Percentiles rank a stretch among this genome's conserved stretches.
These are phyloP conservation scores for Cirrhinus molitorella DNA, from an alignment of 2,797 vertebrate species.

Conservation along the genomic window DNA sequence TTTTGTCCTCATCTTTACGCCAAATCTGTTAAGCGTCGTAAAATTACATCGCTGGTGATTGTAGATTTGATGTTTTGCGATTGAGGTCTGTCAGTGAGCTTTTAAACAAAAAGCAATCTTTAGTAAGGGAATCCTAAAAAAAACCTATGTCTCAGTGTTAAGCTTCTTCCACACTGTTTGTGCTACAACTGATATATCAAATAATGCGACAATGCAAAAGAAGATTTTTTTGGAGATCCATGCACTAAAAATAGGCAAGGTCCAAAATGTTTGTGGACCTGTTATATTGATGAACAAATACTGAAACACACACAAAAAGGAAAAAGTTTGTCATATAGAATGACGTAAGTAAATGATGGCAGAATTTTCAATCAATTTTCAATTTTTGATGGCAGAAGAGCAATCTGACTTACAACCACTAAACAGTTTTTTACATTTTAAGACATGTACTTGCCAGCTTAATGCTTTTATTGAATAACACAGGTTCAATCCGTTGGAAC, in stretches of 20 bases:
- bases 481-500: too few relatives aligned
- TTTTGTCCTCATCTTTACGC: conserved; percentile 52
- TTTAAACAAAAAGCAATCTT: background rate
- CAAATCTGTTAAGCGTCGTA: conserved; percentile 60
- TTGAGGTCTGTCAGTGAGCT: conserved; percentile 15
- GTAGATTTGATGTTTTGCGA: conserved; percentile 56
- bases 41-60: conserved; percentile 60
- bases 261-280: background rate
- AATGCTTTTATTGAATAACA: too few relatives aligned
- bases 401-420: background rate
- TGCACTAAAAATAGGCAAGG: background rate
- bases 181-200: background rate
- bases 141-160: background rate
- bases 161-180: background rate
- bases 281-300: background rate
- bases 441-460: too few relatives aligned
- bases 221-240: background rate
- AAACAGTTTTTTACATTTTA: too few relatives aligned
- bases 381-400: too few relatives aligned
- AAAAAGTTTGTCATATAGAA: too few relatives aligned
- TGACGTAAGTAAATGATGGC: background rate
- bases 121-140: background rate
- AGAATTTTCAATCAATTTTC: background rate
- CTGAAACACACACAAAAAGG: background rate
- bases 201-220: background rate